Conservation (phyloP, 2,797 vertebrate species). For the Falco cherrug region DNA sequence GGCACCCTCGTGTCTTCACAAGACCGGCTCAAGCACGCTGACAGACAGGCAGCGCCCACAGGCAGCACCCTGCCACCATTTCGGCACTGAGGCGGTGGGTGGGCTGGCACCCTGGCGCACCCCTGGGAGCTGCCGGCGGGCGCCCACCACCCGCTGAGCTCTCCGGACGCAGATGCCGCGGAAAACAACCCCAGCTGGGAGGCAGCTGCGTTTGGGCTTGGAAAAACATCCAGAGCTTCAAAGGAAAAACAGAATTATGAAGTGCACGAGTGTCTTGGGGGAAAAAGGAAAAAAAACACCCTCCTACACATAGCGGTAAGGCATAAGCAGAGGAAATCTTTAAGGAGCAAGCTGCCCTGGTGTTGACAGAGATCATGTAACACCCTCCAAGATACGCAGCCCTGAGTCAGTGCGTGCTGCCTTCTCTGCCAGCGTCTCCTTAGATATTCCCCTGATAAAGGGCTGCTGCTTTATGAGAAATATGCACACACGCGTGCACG, state of each 20-base stretch:
- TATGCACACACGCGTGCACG: neutral
- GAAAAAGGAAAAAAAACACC: neutral
- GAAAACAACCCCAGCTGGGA: slow-evolving; percentile 25
- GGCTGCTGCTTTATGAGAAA: neutral
- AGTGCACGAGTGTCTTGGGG: neutral
- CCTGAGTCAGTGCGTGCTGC: neutral
- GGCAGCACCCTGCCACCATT: neutral
- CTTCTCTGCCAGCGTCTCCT: neutral
- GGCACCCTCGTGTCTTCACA: neutral
- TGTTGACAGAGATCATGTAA: slow-evolving; percentile 39
- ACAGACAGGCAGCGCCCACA: neutral
- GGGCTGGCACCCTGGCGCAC: accelerated
- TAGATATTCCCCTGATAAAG: neutral
- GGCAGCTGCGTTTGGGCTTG: neutral
- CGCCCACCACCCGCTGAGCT: neutral
- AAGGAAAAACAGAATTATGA: slow-evolving; percentile 6
- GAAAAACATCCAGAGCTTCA: slow-evolving; percentile 26
- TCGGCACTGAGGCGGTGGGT: accelerated
- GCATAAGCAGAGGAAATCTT: neutral
- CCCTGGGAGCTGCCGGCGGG: accelerated
- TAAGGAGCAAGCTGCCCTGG: neutral
- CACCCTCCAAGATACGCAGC: neutral
- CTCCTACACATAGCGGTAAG: neutral
- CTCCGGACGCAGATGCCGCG: neutral
- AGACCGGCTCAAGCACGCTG: accelerated